Evolutionary conservation across 92 coral and sea anemone genomes (phyloP), one percentile per base, ranked within the genome.

Genomic region (Parazoanthus darwini): DNA sequence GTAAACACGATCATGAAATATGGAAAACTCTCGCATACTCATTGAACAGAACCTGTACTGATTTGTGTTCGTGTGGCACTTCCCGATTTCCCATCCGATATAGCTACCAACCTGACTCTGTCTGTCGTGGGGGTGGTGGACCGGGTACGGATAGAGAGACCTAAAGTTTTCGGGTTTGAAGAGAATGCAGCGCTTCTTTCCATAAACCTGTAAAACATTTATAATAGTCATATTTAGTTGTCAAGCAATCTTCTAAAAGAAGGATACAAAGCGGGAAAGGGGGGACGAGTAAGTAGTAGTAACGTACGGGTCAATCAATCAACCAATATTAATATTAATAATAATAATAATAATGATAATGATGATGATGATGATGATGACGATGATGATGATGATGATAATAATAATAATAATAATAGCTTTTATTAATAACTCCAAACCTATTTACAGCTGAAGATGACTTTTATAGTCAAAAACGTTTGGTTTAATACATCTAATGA

Each of bases 61-160:
- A 2, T 13, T 2, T 58, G 4, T 58, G 23, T 58, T 14, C 4
- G 70, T 63, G 20, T 23, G 59, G 59, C 59, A 54, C 59, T 54
- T 54, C 14, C 16, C 18, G 16, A 54, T 2, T 0, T 54, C 59
- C 59, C 33, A 46, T 11, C 2, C 9, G 42, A 37, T 37, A 10
- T 6, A 8, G 58, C 39, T 8, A 37, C 71, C 3, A 68, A 93
- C 98, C 98, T 95, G 96, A 46, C 96, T 87, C 82, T 96, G 98
- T 63, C 98, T 90, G 88, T 96, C 98, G 72, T 94, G 98, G 26
- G 96, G 99, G 85, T 95, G 99, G 38, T 94, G 95, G n/a, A 95
- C 91, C 1, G 98, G 98, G 77, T 81, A 93, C 23, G 98, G 98
- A 58, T 96, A 96, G 23, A 96, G 86, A 44, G 82, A 90, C 80